Percentiles rank a stretch among this genome's conserved stretches.
These are phyloP conservation scores for Eristalis arbustorum DNA, from an alignment of 2,888 invertebrate genomes.

Conservation along the genomic window DNA sequence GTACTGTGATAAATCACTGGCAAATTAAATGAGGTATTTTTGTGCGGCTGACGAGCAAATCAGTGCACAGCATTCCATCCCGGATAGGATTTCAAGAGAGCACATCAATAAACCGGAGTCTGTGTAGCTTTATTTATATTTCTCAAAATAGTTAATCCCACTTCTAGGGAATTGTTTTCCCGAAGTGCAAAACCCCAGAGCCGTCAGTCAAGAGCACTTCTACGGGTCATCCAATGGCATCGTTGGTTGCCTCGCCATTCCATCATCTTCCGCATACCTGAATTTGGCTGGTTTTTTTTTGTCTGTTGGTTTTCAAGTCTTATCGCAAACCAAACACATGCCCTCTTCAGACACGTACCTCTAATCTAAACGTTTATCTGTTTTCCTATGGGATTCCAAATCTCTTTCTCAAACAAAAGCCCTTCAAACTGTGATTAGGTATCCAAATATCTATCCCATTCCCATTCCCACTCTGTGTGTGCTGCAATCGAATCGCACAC, in stretches of 20 bases:
- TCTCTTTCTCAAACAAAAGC: not conserved
- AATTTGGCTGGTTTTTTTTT: not conserved
- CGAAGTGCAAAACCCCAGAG: not conserved
- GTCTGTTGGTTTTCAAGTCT: not conserved
- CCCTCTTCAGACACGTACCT: not conserved
- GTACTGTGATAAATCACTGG: too few species aligned
- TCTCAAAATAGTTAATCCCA: not conserved
- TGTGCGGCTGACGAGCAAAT: too few species aligned
- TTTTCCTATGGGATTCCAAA: not conserved
- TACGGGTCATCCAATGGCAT: not conserved
- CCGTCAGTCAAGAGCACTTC: not conserved
- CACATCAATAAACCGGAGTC: not conserved
- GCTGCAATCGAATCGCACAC: not conserved
- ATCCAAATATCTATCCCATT: not conserved
- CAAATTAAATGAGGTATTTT: too few species aligned
- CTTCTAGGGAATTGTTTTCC: not conserved
- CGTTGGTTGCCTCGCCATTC: not conserved
- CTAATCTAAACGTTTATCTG: not conserved
- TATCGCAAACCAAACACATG: slow-evolving; percentile 2
- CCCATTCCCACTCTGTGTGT: not conserved
- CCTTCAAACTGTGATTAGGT: not conserved
- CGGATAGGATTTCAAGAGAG: too few species aligned
- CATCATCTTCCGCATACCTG: not conserved
- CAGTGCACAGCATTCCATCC: too few species aligned
- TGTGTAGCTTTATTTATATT: not conserved